Percentiles rank a stretch among this genome's conserved stretches.
Conservation (phyloP, 35 echinoderm and acorn worm species). For the Heliocidaris erythrogramma region DNA sequence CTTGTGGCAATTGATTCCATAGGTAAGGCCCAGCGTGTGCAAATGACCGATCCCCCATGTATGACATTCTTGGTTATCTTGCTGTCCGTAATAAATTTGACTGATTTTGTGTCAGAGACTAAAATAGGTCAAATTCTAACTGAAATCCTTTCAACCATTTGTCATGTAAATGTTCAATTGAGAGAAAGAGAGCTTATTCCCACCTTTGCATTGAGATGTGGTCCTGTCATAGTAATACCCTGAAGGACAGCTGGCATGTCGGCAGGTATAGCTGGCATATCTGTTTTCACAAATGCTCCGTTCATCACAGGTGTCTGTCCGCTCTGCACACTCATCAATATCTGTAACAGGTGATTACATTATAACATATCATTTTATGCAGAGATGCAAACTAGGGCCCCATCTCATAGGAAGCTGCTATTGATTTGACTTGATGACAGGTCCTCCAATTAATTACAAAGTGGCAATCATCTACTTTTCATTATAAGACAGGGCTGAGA, state of each 20-base stretch:
- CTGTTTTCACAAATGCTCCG: conserved; percentile 50
- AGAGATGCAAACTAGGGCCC: not conserved
- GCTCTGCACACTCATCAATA: conserved; percentile 60
- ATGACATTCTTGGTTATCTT: too few species aligned
- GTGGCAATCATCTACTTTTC: too few species aligned
- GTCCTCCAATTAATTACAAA: not conserved
- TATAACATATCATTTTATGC: not conserved
- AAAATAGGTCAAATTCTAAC: too few species aligned
- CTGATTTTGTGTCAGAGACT: too few species aligned
- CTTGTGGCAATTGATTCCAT: too few species aligned
- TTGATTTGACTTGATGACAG: not conserved
- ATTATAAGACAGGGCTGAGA: too few species aligned
- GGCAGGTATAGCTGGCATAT: conserved; percentile 30
- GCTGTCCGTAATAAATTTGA: too few species aligned
- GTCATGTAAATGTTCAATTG: too few species aligned
- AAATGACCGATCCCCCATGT: too few species aligned
- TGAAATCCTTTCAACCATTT: too few species aligned
- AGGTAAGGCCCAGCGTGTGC: too few species aligned
- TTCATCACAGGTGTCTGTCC: not conserved
- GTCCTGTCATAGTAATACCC: conserved; percentile 42
- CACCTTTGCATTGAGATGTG: conserved; percentile 49
- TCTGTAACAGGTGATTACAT: conserved; percentile 39
- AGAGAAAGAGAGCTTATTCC: not conserved
- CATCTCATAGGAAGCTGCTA: not conserved
- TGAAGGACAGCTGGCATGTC: not conserved